Evolutionary conservation across 2,888 invertebrate genomes (phyloP), one percentile per base, ranked within the genome.

Genomic region (Zele albiditarsus): DNA sequence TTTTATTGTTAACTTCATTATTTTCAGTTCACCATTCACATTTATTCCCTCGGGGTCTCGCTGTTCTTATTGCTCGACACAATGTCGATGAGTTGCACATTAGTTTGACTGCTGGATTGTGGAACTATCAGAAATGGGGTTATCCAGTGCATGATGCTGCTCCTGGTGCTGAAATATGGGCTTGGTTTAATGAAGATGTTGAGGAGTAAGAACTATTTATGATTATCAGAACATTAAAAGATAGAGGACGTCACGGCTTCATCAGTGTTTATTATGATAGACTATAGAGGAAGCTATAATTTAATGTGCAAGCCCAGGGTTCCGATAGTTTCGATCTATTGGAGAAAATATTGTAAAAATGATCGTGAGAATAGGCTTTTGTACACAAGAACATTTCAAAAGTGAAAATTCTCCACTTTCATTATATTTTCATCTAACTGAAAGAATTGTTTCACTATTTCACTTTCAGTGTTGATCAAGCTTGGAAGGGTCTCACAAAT

Each of bases 101-200:
- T 67, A 95, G 95, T 74, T 91, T 99, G 75, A 98, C 98, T 0
- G 96, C 97, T 89, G 99, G 99, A 0, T 91, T 97, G 73, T 99
- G 99, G 99, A 93, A 95, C 78, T 95, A 98, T 88, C 94, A 95
- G 81, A 93, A 94, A 73, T 99, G 98, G 98, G 98, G 98, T 0
- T 97, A 97, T 90, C 98, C 98, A 2, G 93, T 96, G 33, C 89
- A 94, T 14, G 95, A 97, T 88, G 95, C 97, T 3, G 95, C 98
- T 0, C 96, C 98, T 0, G 99, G 99, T 6, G 98, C 97, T 1
- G 97, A 98, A 89, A 91, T 98, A 0, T 96, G 95, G 92, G 97
- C 96, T 0, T 98, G 98, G 97, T 98, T 99, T 86, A 92, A 92
- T 75, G 83, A 81, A 73, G 80, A 85, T 71, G 85, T 89, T 10